Percentiles rank a stretch among this genome's conserved stretches.
phyloP scores from a whole-genome alignment of 2,797 vertebrate genomes.

The Pseudotriccus pelzelni region DNA sequence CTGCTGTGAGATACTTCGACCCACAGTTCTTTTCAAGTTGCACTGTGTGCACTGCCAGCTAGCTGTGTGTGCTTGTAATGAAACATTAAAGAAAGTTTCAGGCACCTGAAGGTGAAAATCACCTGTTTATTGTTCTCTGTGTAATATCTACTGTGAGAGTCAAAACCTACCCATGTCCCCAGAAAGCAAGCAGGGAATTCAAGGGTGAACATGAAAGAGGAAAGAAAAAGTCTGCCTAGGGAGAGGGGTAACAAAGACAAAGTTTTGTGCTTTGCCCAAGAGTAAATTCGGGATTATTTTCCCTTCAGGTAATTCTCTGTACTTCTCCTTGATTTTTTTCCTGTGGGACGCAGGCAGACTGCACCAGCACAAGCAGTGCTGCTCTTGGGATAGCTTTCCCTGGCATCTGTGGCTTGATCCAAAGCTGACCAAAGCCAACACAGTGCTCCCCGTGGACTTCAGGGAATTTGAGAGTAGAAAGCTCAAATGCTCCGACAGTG shows the following conservation, averaged over 20 bases:
- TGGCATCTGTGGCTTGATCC: constrained; percentile 12
- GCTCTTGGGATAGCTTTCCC: not conserved
- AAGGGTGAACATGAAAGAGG: not conserved
- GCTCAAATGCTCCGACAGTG: not conserved
- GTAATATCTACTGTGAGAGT: not conserved
- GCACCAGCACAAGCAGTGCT: not conserved
- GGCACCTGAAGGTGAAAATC: constrained; percentile 34
- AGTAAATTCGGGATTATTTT: constrained; percentile 22
- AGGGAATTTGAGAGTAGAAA: not conserved
- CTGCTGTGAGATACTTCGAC: constrained; percentile 55
- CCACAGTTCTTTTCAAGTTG: constrained; percentile 46
- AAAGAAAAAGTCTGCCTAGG: not conserved
- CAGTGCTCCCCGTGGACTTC: not conserved
- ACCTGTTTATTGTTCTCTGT: constrained; percentile 8
- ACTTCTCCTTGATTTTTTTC: not conserved
- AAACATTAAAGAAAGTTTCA: constrained; percentile 40
- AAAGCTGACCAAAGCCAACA: not conserved
- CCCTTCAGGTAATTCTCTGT: not conserved
- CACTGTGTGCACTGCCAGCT: not conserved
- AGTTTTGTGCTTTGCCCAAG: not conserved
- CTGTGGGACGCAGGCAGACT: not conserved
- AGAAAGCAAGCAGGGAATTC: constrained; percentile 1
- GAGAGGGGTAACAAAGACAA: constrained; percentile 2
- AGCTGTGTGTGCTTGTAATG: constrained; percentile 6
- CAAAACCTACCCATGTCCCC: not conserved